Evolutionary conservation across 1,140 invertebrate species (phyloP), one percentile per base, ranked within the genome.

Genomic region (Popillia japonica): DNA sequence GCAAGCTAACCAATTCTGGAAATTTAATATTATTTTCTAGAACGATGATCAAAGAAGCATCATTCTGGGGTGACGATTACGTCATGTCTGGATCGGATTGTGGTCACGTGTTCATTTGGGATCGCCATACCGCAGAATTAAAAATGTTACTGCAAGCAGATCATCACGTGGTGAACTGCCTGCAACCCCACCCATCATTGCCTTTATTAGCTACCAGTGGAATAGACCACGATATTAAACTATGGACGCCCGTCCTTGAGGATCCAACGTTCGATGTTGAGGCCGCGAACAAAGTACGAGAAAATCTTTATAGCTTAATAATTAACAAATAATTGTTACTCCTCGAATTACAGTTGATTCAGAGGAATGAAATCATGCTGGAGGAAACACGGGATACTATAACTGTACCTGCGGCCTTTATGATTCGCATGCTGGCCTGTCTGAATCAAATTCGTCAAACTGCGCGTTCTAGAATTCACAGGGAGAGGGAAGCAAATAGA

Each of bases 371-470:
- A 79, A 89, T 95, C 27, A 95, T 97, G 94, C 87, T 96, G 80
- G 94, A 96, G 87, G 95, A 96, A 87, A 96, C 95, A 8, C 92
- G 92, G 86, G 95, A 96, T 84, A 97, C 95, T 0, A 95, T 97
- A 80, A 96, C 95, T 42, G 94, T 96, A 74, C 95, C 96, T 77
- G 95, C 95, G 14, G 91, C 93, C 68, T 96, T 96, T 84, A 96
- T 96, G 94, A 94, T 96, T 78, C 88, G 95, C 81, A 94, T 96
- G 90, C 85, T 96, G 82, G 92, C 94, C 22, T 94, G 93, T 81
- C 87, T 96, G 22, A 95, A 94, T 89, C 92, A 94, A 81, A 90
- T 93, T 82, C 88, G 92, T 85, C 87, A 90, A 89, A 90, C 90
- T 84, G 89, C 84, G 11, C 44, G 81, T 40, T 20, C 78, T 42